phyloP scores from a whole-genome alignment of 2,888 invertebrate species.

The Hermaeophaga mercurialis region DNA sequence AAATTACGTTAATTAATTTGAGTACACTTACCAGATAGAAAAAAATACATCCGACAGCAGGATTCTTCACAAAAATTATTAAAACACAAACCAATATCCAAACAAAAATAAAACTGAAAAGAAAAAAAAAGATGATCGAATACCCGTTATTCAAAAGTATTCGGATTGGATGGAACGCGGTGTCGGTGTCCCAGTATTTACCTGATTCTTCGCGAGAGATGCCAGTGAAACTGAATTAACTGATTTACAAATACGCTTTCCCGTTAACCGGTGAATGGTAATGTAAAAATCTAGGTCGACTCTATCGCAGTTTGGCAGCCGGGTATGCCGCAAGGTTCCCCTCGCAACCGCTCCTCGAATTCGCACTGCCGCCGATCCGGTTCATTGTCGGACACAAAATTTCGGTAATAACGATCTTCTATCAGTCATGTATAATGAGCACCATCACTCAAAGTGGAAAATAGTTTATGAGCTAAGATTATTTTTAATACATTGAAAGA shows the following conservation, averaged over 20 bases:
- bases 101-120: background rate
- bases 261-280: conserved; percentile 53
- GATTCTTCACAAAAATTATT: background rate
- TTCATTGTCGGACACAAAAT: conserved; percentile 13
- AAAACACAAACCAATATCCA: conserved; percentile 1
- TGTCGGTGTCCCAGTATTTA: conserved; percentile 17
- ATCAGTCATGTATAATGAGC: too few relatives aligned
- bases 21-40: background rate
- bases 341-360: conserved; percentile 27
- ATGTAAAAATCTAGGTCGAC: conserved; percentile 54
- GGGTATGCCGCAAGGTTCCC: conserved; percentile 35
- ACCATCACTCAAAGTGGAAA: too few relatives aligned
- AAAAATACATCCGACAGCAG: background rate
- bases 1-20: too few relatives aligned
- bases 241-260: conserved; percentile 50
- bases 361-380: conserved; percentile 17
- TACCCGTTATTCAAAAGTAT: conserved; percentile 18
- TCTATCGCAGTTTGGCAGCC: conserved; percentile 41
- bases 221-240: conserved; percentile 50
- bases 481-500: too few relatives aligned
- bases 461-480: too few relatives aligned
- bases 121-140: background rate
- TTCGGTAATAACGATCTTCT: conserved; percentile 5
- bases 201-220: conserved; percentile 34
- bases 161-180: conserved; percentile 11